Evolutionary conservation across 1,140 invertebrate species (phyloP), one percentile per base, ranked within the genome.

Genomic region (Prorops nasuta): DNA sequence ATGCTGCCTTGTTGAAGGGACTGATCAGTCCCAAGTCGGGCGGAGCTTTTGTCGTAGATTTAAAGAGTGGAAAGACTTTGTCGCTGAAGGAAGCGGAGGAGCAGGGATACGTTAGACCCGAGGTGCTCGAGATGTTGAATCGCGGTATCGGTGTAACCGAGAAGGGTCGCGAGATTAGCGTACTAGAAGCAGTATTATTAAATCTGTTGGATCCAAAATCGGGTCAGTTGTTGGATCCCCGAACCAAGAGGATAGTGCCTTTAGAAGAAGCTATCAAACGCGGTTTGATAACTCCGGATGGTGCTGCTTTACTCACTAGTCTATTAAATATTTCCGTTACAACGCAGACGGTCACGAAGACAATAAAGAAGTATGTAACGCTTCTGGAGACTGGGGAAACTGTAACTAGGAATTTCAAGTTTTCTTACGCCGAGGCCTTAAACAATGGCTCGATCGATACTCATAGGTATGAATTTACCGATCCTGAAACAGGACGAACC

Each of bases 211-310:
- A 97, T 74, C 86, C 93, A 7, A 88, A 87, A 69, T 88, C 87
- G 22, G 95, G 94, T 9, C 86, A 93, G 67, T 77, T 98, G 37
- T 74, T 91, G 40, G 90, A 98, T 73, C 81, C 86, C 3, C 80
- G 81, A 58, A 88, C 83, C 18, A 86, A 86, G 56, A 85, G 86
- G 71, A 81, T 86, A 55, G 80, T 97, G 60, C 87, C 90, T 57
- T 83, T 95, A 38, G 87, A 92, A 61, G 86, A 91, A 67, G 92
- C 92, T 24, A 88, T 97, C 42, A 85, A 90, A 68, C 82, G 86
- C 31, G 87, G 89, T 65, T 79, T 94, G 42, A 91, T 96, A 10
- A 89, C 91, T 7, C 83, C 87, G 2, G 88, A 94, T 71, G 92
- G 93, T 41, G 91, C 91, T 35, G 85, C 89, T 48, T 79, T 92